A percentile compares a stretch with the other conserved stretches of the same genome.
These are phyloP conservation scores for Pogonocherus hispidulus DNA, from an alignment of 2,888 invertebrate species.

Conservation along the genomic window DNA sequence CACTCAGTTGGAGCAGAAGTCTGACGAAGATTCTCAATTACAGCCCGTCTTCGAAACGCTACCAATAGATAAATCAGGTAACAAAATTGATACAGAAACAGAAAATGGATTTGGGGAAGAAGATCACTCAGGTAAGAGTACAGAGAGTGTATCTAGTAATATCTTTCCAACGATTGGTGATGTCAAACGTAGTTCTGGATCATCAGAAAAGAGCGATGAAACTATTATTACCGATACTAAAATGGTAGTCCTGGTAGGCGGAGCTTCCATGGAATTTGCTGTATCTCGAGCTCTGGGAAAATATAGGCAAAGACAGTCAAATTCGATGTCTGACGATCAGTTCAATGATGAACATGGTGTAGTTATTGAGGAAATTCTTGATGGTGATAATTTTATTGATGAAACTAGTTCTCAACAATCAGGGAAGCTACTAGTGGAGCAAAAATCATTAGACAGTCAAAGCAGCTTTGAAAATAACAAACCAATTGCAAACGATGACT, in stretches of 20 bases:
- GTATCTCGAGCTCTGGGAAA: constrained; percentile 86
- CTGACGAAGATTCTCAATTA: constrained; percentile 43
- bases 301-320: constrained; percentile 81
- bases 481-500: constrained; percentile 67
- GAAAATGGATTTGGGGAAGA: constrained; percentile 70
- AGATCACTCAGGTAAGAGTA: constrained; percentile 74
- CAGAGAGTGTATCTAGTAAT: constrained; percentile 73
- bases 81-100: constrained; percentile 59
- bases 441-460: constrained; percentile 62
- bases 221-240: constrained; percentile 68
- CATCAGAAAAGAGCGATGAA: constrained; percentile 74
- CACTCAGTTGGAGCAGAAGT: constrained; percentile 45
- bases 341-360: constrained; percentile 60
- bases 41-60: constrained; percentile 50
- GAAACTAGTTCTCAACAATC: constrained; percentile 38
- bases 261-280: constrained; percentile 86
- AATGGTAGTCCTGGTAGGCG: constrained; percentile 71
- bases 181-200: constrained; percentile 75
- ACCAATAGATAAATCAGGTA: constrained; percentile 59
- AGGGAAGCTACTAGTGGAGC: constrained; percentile 52
- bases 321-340: constrained; percentile 80
- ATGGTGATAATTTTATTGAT: constrained; percentile 45
- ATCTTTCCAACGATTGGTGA: constrained; percentile 84
- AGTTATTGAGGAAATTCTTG: constrained; percentile 57
- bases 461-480: constrained; percentile 54